These are phyloP conservation scores for Betta splendens DNA, from an alignment of 2,797 vertebrate genomes.

Conservation along the genomic window DNA sequence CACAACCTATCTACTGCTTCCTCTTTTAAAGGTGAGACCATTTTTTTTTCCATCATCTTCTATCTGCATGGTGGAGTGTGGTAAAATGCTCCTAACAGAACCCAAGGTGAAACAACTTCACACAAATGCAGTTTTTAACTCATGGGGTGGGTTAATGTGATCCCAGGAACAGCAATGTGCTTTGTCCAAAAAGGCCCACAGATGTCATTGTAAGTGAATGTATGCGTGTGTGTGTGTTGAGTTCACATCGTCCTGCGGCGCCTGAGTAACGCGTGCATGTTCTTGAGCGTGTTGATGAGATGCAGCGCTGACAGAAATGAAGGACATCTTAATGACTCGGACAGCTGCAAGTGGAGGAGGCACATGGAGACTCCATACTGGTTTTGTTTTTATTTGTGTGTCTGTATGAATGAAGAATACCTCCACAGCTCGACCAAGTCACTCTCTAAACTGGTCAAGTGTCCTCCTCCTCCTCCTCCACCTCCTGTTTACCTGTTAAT, in stretches of 20 bases:
- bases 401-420: conserved; percentile 74
- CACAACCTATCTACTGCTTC: conserved; percentile 28
- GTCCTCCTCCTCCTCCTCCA: conserved; percentile 6
- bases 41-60: conserved; percentile 47
- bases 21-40: conserved; percentile 42
- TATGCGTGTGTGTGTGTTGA: conserved; percentile 24
- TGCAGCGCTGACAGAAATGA: conserved; percentile 52
- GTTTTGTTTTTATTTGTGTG: conserved; percentile 22
- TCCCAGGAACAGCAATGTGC: conserved; percentile 33
- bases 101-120: conserved; percentile 6
- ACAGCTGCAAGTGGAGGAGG: conserved; percentile 57
- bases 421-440: conserved; percentile 71
- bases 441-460: conserved; percentile 64
- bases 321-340: conserved; percentile 71
- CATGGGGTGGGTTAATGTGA: conserved; percentile 9
- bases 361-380: conserved; percentile 54
- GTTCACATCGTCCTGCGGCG: conserved; percentile 59
- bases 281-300: conserved; percentile 17
- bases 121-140: conserved; percentile 25
- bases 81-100: conserved; percentile 37
- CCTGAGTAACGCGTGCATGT: conserved; percentile 26
- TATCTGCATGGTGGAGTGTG: conserved; percentile 23
- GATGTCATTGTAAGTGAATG: conserved; percentile 59
- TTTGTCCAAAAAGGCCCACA: conserved; percentile 65
- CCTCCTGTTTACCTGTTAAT: conserved; percentile 62